These are phyloP conservation scores for Luffia ferchaultella DNA, from an alignment of 2,888 invertebrate species.

Conservation along the genomic window DNA sequence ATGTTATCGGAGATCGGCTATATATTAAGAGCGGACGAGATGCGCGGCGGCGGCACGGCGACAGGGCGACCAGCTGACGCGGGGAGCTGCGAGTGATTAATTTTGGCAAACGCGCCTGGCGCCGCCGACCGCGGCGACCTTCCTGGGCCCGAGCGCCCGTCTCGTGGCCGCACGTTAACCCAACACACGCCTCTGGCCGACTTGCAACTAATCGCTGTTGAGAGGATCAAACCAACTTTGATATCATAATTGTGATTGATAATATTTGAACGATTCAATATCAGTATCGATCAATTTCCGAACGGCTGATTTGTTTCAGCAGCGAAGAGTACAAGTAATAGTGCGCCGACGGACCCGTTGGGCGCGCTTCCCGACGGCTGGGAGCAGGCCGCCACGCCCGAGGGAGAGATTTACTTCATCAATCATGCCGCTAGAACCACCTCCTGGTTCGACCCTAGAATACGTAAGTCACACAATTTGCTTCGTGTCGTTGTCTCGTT, in stretches of 20 bases:
- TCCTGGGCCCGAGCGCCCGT: conserved; percentile 41
- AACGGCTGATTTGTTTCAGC: conserved; percentile 55
- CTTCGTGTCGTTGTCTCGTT: conserved; percentile 15
- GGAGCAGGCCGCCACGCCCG: conserved; percentile 86
- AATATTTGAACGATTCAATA: background rate
- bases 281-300: background rate
- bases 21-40: conserved; percentile 3
- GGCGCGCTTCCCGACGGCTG: conserved; percentile 87
- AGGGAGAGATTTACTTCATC: conserved; percentile 89
- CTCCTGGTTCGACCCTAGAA: conserved; percentile 98
- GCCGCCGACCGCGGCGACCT: conserved; percentile 35
- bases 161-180: conserved; percentile 27
- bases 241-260: background rate
- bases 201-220: conserved; percentile 61
- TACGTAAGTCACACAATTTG: conserved; percentile 77
- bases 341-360: conserved; percentile 54
- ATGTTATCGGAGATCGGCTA: conserved; percentile 9
- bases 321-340: conserved; percentile 63
- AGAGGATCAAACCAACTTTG: conserved; percentile 36
- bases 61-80: conserved; percentile 11
- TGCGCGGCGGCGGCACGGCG: conserved; percentile 17
- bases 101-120: conserved; percentile 19
- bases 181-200: conserved; percentile 14
- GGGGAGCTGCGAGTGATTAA: conserved; percentile 24
- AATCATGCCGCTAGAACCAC: conserved; percentile 94